Conservation (phyloP, 2,113 vertebrate genomes). For the Erpornis zantholeuca region DNA sequence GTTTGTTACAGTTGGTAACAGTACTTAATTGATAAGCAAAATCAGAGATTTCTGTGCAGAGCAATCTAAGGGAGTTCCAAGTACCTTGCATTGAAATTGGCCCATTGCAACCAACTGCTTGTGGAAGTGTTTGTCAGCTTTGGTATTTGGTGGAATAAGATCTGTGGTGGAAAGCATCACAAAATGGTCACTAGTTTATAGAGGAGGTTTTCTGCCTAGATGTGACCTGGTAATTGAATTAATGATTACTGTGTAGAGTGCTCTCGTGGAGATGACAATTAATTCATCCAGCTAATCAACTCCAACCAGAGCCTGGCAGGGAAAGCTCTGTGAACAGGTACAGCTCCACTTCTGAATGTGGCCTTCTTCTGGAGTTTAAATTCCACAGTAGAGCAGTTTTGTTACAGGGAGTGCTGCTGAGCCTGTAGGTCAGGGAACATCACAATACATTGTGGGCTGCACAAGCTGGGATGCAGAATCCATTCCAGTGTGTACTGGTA, state of each 20-base stretch:
- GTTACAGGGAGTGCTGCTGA: background rate
- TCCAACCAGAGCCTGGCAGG: background rate
- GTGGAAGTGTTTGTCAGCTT: background rate
- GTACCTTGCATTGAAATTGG: background rate
- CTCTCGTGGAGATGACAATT: background rate
- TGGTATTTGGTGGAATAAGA: background rate
- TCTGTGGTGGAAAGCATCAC: background rate
- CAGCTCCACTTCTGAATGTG: background rate
- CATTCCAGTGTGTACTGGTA: background rate
- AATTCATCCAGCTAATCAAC: background rate
- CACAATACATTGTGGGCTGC: background rate
- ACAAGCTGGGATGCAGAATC: background rate
- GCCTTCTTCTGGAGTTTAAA: background rate
- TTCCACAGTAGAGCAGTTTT: background rate
- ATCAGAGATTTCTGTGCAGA: background rate
- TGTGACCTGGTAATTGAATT: background rate
- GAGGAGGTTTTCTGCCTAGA: background rate
- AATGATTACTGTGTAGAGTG: background rate
- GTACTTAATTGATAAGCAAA: conserved; percentile 47
- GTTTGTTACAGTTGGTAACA: conserved; percentile 45
- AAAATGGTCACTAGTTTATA: background rate
- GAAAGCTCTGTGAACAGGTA: background rate
- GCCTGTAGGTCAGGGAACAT: background rate
- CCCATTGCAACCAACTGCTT: background rate
- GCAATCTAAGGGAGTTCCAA: background rate